Base-by-base conservation (phyloP, 2,113 vertebrate genomes). In the Mirza zaza region DNA sequence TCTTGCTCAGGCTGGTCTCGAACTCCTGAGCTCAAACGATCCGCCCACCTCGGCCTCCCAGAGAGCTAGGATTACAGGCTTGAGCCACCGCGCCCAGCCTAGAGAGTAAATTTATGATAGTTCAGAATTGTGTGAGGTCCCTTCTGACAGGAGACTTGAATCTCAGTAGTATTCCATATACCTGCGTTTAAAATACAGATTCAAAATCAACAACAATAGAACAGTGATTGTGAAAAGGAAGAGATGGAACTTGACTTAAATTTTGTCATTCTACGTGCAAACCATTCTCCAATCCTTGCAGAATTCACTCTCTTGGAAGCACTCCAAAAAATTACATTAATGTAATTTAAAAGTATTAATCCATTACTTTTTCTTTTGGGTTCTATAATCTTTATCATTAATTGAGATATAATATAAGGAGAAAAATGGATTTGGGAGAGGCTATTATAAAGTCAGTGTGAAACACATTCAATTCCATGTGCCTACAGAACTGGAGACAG, bases 261-360 rank as follows among this genome's bases (percentile, higher is more conserved):
- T n/a, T 67, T 36, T 87, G 29, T 55, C 42, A 89, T 86, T 93
- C 61, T 86, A 4, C 61, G 14, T 77, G 59, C 36, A 89, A 80
- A 21, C 9, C 12, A n/a, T 65, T 76, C 68, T 77, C 79, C 67
- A 57, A 88, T 93, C 36, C 21, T 84, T 88, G 23, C 9, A 18
- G 29, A 76, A 20, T 88, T 55, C 34, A 55, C 20, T 83, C 73
- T 86, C 90, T 68, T 71, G 34, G 70, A 95, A 90, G n/a, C 55
- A 39, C 79, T 97, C 92, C 48, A 48, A 59, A 87, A 82, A 90
- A 76, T 76, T 80, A 32, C 1, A 86, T 89, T 81, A 71, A 63
- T 48, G 17, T 39, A 73, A 87, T 76, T 92, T 84, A 63, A 59
- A 88, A 83, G 5, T 34, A 52, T 93, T 68, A 70, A 52, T n/a